These are phyloP conservation scores for Phoxinus dragarum DNA, from an alignment of 2,797 vertebrate species.

Conservation along the genomic window DNA sequence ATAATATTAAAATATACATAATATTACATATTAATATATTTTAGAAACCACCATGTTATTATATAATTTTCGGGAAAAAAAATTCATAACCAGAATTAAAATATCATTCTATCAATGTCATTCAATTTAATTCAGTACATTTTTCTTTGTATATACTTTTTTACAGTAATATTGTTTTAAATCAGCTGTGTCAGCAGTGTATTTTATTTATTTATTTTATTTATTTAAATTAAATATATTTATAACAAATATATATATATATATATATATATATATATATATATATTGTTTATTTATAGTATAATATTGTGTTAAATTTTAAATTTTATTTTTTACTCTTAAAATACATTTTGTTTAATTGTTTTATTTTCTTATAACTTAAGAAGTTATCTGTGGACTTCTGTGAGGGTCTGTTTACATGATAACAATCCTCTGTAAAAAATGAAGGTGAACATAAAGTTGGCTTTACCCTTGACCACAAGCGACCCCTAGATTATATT, in stretches of 20 bases:
- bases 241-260: neutral
- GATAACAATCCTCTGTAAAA: neutral
- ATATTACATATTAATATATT: neutral
- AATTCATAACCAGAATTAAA: no score
- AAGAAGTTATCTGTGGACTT: neutral
- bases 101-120: neutral
- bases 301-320: neutral
- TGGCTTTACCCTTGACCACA: constrained; percentile 73
- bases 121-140: neutral
- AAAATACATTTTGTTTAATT: neutral
- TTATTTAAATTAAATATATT: neutral
- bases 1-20: no score
- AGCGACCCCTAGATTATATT: constrained; percentile 87
- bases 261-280: no score
- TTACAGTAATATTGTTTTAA: neutral
- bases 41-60: no score
- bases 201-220: neutral
- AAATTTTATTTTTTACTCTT: neutral
- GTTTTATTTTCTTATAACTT: neutral
- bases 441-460: neutral
- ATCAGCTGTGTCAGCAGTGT: no score
- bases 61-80: no score
- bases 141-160: neutral
- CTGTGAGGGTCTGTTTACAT: neutral
- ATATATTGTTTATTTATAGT: neutral